Evolutionary conservation across 1,140 invertebrate species (phyloP).

Genomic region (Drosophila lowei): DNA sequence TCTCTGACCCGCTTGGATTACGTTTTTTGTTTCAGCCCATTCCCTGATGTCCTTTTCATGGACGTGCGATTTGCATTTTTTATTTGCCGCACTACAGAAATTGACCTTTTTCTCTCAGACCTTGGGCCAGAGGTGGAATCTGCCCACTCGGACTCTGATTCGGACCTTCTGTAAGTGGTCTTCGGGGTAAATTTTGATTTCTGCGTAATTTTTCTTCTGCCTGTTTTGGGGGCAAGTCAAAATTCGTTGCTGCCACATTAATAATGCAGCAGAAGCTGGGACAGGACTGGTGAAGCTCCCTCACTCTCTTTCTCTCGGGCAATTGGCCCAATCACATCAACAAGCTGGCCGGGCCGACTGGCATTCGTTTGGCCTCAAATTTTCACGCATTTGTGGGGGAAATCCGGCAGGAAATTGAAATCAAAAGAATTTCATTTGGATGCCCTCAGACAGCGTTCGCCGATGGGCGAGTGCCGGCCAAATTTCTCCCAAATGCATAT

Average conservation of each 20-base stretch:
- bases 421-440: constrained; percentile 68
- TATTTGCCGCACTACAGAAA: constrained; percentile 48
- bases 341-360: constrained; percentile 1
- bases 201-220: constrained; percentile 68
- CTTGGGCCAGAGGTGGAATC: background rate
- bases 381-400: constrained; percentile 60
- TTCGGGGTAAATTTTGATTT: constrained; percentile 76
- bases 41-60: constrained; percentile 74
- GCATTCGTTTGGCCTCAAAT: constrained; percentile 39
- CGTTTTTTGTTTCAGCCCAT: constrained; percentile 18
- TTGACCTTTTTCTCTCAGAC: constrained; percentile 50
- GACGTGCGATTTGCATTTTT: constrained; percentile 68
- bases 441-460: background rate
- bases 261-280: constrained; percentile 55
- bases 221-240: constrained; percentile 49
- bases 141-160: constrained; percentile 18
- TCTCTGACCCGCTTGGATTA: constrained; percentile 13
- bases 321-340: constrained; percentile 55
- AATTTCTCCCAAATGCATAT: constrained; percentile 82
- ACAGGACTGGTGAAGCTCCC: background rate
- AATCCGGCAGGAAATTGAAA: constrained; percentile 65
- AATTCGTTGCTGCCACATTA: constrained; percentile 51
- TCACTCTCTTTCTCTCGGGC: background rate
- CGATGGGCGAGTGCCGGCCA: background rate
- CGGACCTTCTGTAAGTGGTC: constrained; percentile 60